A percentile compares a stretch with the other conserved stretches of the same genome.
These are phyloP conservation scores for Eudasyphora cyanicolor DNA, from an alignment of 2,888 invertebrate genomes.

Conservation along the genomic window DNA sequence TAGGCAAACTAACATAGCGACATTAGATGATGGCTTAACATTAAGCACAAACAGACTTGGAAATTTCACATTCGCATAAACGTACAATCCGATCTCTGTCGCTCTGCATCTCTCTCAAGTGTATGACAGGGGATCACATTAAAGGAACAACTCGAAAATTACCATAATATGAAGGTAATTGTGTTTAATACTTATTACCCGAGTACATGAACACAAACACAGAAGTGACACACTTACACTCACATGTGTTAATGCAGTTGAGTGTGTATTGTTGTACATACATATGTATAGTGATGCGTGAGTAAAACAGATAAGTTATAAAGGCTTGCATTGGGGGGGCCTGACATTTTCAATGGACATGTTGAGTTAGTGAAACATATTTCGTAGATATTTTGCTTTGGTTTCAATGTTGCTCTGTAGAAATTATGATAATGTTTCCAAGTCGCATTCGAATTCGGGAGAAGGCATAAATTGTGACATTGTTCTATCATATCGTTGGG, in stretches of 20 bases:
- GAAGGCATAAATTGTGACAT: no score
- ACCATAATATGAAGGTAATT: slow-evolving; percentile 42
- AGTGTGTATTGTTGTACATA: not conserved
- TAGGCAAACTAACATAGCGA: slow-evolving; percentile 15
- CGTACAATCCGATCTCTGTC: not conserved
- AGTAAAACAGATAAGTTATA: not conserved
- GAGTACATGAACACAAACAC: slow-evolving; percentile 3
- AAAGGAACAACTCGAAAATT: slow-evolving; percentile 27
- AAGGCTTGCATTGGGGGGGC: no score
- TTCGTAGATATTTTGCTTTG: no score
- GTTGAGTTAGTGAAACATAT: not conserved
- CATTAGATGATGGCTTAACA: slow-evolving; percentile 29
- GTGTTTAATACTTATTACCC: slow-evolving; percentile 13
- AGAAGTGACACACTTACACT: no score
- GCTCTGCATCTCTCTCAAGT: not conserved
- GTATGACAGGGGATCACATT: slow-evolving; percentile 1
- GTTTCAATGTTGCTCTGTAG: no score
- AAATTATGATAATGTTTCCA: no score
- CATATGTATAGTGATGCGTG: not conserved
- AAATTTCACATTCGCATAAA: slow-evolving; percentile 16
- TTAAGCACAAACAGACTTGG: slow-evolving; percentile 37
- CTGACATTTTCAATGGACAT: no score
- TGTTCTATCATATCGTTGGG: no score
- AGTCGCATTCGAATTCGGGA: no score
- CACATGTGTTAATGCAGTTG: not conserved